Percentiles rank a stretch among this genome's conserved stretches.
Evolutionary conservation across 2,113 vertebrate species (phyloP).

Genomic region (Nycticryphes semicollaris): DNA sequence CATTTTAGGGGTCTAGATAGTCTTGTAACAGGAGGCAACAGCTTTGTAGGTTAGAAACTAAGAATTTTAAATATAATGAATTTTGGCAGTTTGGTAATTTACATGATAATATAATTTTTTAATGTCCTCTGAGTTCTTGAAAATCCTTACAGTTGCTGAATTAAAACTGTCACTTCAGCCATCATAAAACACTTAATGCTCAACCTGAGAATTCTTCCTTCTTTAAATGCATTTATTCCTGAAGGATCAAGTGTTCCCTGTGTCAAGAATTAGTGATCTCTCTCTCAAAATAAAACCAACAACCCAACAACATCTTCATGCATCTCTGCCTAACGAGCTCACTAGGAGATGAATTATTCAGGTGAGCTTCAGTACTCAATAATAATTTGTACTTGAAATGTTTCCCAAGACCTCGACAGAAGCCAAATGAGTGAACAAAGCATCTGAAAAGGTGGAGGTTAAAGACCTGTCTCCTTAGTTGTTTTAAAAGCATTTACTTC

Average conservation of each 20-base stretch:
- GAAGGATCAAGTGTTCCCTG: not conserved
- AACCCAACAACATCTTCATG: not conserved
- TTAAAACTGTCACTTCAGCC: not conserved
- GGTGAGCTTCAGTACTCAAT: constrained; percentile 21
- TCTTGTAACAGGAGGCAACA: not conserved
- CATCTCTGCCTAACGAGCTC: constrained; percentile 3
- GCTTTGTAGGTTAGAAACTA: not conserved
- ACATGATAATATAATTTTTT: not conserved
- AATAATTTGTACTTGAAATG: constrained; percentile 48
- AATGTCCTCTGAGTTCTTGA: not conserved
- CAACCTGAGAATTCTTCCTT: not conserved
- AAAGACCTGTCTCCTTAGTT: constrained; percentile 76
- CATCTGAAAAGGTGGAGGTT: constrained; percentile 74
- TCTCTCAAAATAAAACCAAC: not conserved
- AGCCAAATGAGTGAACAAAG: constrained; percentile 71
- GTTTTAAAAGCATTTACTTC: constrained; percentile 84
- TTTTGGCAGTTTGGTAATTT: not conserved
- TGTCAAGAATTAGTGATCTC: not conserved
- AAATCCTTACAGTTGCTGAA: not conserved
- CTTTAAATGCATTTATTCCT: not conserved
- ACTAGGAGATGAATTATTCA: constrained; percentile 48
- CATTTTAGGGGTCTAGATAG: not conserved
- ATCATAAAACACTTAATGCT: not conserved
- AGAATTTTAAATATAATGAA: not conserved
- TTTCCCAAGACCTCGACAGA: constrained; percentile 61